These are phyloP conservation scores for Falco biarmicus DNA, from an alignment of 2,797 vertebrate species.

Conservation along the genomic window DNA sequence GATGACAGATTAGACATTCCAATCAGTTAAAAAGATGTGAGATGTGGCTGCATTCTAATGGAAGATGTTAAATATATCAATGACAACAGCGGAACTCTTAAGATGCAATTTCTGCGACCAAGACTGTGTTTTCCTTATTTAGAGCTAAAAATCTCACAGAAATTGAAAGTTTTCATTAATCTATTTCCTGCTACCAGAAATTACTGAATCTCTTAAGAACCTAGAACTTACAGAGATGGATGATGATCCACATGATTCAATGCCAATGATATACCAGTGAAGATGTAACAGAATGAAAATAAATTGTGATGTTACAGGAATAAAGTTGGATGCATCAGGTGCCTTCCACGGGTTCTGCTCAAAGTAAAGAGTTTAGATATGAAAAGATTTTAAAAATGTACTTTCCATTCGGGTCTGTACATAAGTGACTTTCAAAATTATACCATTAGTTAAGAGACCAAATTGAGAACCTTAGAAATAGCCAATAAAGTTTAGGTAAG, in stretches of 20 bases:
- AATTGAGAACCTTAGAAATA: neutral
- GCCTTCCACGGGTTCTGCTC: neutral
- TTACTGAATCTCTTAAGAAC: neutral
- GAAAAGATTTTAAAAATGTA: neutral
- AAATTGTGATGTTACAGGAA: neutral
- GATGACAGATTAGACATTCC: constrained; percentile 56
- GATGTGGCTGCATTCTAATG: constrained; percentile 59
- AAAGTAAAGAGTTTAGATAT: neutral
- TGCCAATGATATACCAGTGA: neutral
- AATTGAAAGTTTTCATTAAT: neutral
- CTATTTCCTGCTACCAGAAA: constrained; percentile 15
- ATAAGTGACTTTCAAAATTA: neutral
- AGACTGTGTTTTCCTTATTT: constrained; percentile 39
- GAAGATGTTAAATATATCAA: constrained; percentile 56
- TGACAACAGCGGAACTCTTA: constrained; percentile 41
- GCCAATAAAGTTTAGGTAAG: neutral
- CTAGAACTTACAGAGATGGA: neutral
- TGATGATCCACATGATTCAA: neutral
- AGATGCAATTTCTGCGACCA: constrained; percentile 42
- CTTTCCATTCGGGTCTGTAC: neutral
- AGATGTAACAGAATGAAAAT: neutral
- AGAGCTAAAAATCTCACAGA: constrained; percentile 25
- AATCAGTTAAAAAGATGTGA: constrained; percentile 54
- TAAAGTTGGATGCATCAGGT: neutral
- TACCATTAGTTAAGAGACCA: neutral